phyloP scores from a whole-genome alignment of 2,797 vertebrate species.

The Dendrocincla fuliginosa region DNA sequence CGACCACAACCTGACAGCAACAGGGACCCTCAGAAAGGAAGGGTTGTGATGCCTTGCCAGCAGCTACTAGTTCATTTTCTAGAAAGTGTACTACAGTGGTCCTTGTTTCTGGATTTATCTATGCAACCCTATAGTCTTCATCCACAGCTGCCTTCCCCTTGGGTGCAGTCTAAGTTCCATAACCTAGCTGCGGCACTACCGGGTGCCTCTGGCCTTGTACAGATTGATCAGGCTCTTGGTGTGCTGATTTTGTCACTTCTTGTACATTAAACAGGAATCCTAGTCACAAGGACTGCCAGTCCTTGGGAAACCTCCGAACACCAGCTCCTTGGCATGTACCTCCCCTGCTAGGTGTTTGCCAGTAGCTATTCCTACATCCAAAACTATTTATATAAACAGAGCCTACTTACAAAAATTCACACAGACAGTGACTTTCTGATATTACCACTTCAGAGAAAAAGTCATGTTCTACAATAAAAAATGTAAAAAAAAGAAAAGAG shows the following conservation, averaged over 20 bases:
- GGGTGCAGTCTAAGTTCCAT: background rate
- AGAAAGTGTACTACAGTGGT: background rate
- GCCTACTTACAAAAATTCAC: background rate
- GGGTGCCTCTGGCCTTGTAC: background rate
- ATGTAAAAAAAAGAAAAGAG: background rate
- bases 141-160: background rate
- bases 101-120: background rate
- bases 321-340: background rate
- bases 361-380: background rate
- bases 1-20: background rate
- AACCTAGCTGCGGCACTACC: background rate
- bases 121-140: fast-evolving
- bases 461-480: background rate
- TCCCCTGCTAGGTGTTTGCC: background rate
- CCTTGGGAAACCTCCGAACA: background rate
- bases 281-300: background rate
- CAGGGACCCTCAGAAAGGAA: background rate
- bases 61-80: background rate
- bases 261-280: background rate
- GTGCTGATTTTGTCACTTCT: background rate
- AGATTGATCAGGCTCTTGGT: background rate
- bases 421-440: background rate
- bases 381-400: background rate
- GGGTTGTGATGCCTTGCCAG: background rate
- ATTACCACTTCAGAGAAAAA: background rate